These are phyloP conservation scores for Encarsia formosa DNA, from an alignment of 2,888 invertebrate genomes.

Conservation along the genomic window DNA sequence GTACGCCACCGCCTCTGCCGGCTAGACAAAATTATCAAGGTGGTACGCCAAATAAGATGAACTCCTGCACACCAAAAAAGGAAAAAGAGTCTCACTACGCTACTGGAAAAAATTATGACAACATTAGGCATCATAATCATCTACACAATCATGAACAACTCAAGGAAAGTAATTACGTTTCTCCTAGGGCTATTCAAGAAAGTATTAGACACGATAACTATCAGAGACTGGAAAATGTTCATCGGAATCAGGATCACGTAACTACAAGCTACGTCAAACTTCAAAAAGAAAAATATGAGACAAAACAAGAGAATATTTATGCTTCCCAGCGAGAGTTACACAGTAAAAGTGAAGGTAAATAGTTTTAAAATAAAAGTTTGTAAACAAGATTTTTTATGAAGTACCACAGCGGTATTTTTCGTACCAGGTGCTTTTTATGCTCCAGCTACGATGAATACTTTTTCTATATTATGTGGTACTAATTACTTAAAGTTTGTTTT, in stretches of 20 bases:
- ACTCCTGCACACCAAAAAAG: conserved; percentile 34
- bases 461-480: too few relatives aligned
- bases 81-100: conserved; percentile 44
- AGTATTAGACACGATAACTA: conserved; percentile 42
- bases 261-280: conserved; percentile 42
- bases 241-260: conserved; percentile 39
- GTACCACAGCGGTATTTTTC: too few relatives aligned
- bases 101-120: conserved; percentile 36
- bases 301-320: conserved; percentile 44
- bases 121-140: conserved; percentile 37
- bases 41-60: conserved; percentile 35
- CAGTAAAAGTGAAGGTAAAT: conserved; percentile 30
- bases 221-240: conserved; percentile 49
- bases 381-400: conserved; percentile 28
- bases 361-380: conserved; percentile 32
- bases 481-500: too few relatives aligned
- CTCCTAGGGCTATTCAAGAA: conserved; percentile 42
- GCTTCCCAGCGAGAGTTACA: conserved; percentile 43
- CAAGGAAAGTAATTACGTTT: conserved; percentile 46
- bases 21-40: conserved; percentile 48
- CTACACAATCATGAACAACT: conserved; percentile 42
- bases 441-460: too few relatives aligned
- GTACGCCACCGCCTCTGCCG: conserved; percentile 57
- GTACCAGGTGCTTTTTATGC: too few relatives aligned
- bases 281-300: conserved; percentile 47